Percentiles rank a stretch among this genome's conserved stretches.
phyloP scores from a whole-genome alignment of 1,140 invertebrate genomes.

The Penaeus vannamei region DNA sequence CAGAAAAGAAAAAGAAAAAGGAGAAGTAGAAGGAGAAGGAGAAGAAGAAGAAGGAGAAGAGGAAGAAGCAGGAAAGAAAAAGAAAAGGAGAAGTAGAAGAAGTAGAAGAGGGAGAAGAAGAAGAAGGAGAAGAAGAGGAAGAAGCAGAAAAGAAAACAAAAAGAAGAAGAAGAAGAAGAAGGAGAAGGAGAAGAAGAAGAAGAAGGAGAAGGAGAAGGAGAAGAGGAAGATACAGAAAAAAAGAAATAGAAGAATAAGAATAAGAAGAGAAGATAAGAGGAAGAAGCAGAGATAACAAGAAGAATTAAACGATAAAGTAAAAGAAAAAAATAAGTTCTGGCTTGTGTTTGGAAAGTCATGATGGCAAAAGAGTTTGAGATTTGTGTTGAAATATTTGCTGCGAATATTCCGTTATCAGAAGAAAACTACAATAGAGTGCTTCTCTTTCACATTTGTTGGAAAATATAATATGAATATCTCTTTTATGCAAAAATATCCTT shows the following conservation, averaged over 20 bases:
- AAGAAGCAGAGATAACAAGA: background rate
- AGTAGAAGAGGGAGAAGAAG: background rate
- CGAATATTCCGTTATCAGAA: too few species aligned
- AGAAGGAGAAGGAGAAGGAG: background rate
- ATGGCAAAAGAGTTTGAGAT: too few species aligned
- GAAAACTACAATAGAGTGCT: too few species aligned
- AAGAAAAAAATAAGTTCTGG: background rate
- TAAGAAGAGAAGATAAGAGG: background rate
- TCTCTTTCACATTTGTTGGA: too few species aligned
- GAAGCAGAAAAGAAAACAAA: slow-evolving; percentile 11
- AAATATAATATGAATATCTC: too few species aligned
- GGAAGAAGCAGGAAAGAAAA: background rate
- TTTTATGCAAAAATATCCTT: too few species aligned
- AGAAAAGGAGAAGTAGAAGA: slow-evolving; percentile 19
- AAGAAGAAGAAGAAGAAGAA: slow-evolving; percentile 1
- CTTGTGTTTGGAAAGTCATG: too few species aligned
- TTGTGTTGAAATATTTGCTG: too few species aligned
- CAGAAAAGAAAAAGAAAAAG: background rate
- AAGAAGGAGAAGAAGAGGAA: background rate
- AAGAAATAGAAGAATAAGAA: slow-evolving; percentile 6
- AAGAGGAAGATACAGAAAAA: background rate
- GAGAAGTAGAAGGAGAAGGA: background rate
- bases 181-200: background rate
- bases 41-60: background rate
- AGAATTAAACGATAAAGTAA: background rate